Evolutionary conservation across 2,113 vertebrate genomes (phyloP), one percentile per base, ranked within the genome.

Genomic region (Thunnus maccoyii): DNA sequence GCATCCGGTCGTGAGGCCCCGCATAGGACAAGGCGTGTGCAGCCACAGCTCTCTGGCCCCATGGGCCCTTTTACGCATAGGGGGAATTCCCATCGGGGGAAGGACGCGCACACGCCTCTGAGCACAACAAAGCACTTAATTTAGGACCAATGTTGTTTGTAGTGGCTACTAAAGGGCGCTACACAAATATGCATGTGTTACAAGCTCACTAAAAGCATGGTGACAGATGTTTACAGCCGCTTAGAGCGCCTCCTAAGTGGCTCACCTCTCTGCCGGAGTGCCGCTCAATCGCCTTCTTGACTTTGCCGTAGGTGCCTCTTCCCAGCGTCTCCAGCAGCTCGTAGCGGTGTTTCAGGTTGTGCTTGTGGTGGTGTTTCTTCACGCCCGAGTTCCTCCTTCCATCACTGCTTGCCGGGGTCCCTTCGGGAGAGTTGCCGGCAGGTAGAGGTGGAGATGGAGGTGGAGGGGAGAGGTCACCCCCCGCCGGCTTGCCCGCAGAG

Each of bases 321-420:
- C 98, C 98, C 93, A 99, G 95, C 51, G 98, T 99, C 95, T 99
- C 98, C 93, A 97, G 97, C 91, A 99, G 95, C 95, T 99, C 98
- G 76, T 99, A 99, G 91, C 98, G 97, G 89, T 99, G 98, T 83
- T 98, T 99, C 91, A 99, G 95, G 94, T 99, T 99, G 92, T 99
- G 98, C 83, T 99, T 99, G 94, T 99, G 98, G 84, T 98, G 97
- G 91, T 99, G 98, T 76, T 98, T 95, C 95, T 98, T 99, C 92
- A 97, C 97, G 17, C 96, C 94, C 1, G 97, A 96, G 84, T 91
- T 95, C 83, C 96, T 96, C 92, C 90, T 85, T 47, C 92, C 91
- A 30, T 89, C 87, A 3, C 85, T 68, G 67, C 79, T 47, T 4
- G 84, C 62, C 30, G 81, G 76, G 54, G 71, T 57, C 66, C 82